These are phyloP conservation scores for Dermatophagoides farinae DNA, from an alignment of 1,140 invertebrate species.

Conservation along the genomic window DNA sequence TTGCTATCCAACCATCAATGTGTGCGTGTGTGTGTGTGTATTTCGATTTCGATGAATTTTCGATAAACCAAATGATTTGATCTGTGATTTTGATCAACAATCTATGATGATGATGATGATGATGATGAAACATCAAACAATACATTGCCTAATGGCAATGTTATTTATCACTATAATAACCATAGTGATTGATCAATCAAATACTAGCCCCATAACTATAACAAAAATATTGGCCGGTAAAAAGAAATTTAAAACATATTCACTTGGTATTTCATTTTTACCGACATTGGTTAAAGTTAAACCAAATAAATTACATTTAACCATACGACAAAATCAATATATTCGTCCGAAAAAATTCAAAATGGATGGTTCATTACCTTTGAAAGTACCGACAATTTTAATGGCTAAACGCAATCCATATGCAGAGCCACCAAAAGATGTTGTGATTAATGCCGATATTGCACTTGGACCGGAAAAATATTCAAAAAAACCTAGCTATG, in stretches of 20 bases:
- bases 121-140: too few species aligned
- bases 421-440: background rate
- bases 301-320: conserved; percentile 2
- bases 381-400: conserved; percentile 7
- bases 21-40: too few species aligned
- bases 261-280: background rate
- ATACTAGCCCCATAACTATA: background rate
- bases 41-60: too few species aligned
- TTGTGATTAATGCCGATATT: background rate
- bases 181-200: too few species aligned
- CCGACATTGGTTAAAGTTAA: conserved; percentile 7
- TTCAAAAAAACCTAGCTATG: background rate
- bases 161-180: too few species aligned
- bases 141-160: too few species aligned
- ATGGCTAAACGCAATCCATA: background rate
- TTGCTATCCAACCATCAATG: too few species aligned
- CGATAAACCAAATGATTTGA: too few species aligned
- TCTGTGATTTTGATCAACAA: too few species aligned
- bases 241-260: conserved; percentile 9
- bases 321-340: background rate
- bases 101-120: too few species aligned
- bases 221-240: conserved; percentile 8
- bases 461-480: background rate
- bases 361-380: conserved; percentile 1
- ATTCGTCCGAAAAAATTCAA: conserved; percentile 2